phyloP scores from a whole-genome alignment of 2,113 vertebrate species.

The Etheostoma spectabile region DNA sequence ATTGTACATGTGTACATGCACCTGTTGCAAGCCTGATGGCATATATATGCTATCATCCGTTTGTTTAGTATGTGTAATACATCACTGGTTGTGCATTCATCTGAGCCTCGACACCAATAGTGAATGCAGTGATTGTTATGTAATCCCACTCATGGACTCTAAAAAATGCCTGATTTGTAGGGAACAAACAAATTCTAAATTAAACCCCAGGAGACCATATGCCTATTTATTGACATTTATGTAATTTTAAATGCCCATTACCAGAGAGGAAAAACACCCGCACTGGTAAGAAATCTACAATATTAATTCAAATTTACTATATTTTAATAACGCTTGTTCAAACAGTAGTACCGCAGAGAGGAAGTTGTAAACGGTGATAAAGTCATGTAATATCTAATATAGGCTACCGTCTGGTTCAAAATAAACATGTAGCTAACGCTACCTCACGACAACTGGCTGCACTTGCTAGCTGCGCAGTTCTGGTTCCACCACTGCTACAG shows the following conservation, averaged over 20 bases:
- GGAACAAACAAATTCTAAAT: not conserved
- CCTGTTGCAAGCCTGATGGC: not conserved
- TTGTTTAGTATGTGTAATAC: not conserved
- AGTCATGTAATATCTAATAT: no score
- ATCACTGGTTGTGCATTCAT: not conserved
- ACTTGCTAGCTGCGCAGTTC: constrained; percentile 50
- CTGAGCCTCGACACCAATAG: not conserved
- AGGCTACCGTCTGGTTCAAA: no score
- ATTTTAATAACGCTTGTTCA: not conserved
- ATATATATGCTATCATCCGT: not conserved
- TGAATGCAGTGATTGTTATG: not conserved
- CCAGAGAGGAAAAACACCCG: not conserved
- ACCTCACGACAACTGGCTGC: not conserved
- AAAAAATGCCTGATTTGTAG: not conserved
- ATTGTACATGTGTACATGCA: not conserved
- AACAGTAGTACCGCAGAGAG: accelerated
- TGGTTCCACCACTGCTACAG: constrained; percentile 2
- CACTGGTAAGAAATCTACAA: not conserved
- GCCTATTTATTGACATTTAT: not conserved
- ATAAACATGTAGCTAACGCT: no score
- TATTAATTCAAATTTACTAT: not conserved
- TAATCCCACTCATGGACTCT: not conserved
- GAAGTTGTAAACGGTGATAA: accelerated
- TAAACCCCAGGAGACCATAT: not conserved
- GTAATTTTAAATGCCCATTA: no score